These are phyloP conservation scores for Trypoxylon attenuatum DNA, from an alignment of 2,888 invertebrate genomes.

Conservation along the genomic window DNA sequence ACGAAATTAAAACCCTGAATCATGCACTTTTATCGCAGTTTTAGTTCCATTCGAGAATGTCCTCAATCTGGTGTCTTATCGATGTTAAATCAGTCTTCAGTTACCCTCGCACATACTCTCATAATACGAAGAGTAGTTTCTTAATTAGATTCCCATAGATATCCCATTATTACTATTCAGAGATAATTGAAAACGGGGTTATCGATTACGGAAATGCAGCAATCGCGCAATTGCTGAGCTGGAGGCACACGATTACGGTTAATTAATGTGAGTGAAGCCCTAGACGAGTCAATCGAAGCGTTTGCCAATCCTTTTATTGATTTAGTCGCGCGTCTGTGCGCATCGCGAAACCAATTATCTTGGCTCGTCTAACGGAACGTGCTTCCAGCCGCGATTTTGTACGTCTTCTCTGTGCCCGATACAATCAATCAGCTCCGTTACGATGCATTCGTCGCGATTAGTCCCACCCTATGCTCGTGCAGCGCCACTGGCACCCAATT, in stretches of 20 bases:
- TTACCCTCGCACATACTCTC: too few species aligned
- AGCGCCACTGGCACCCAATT: background rate
- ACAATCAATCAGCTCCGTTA: background rate
- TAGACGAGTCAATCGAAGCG: background rate
- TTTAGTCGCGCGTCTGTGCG: background rate
- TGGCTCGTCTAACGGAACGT: background rate
- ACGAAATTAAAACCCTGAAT: too few species aligned
- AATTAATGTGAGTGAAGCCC: background rate
- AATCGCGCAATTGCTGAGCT: background rate
- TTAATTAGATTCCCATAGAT: too few species aligned
- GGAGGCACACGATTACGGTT: background rate
- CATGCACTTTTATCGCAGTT: too few species aligned
- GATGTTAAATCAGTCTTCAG: too few species aligned
- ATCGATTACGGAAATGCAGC: background rate
- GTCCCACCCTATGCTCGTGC: background rate
- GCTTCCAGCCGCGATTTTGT: background rate
- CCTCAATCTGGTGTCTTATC: too few species aligned
- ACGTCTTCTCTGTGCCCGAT: conserved; percentile 1
- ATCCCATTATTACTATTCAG: too few species aligned
- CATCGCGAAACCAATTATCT: conserved; percentile 1
- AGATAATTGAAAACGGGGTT: too few species aligned
- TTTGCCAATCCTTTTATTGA: conserved; percentile 1
- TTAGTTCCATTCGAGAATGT: too few species aligned
- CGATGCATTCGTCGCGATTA: background rate
- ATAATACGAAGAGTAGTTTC: too few species aligned